These are phyloP conservation scores for Hypsibius dujardini DNA, from an alignment of 1,140 invertebrate species.

Conservation along the genomic window DNA sequence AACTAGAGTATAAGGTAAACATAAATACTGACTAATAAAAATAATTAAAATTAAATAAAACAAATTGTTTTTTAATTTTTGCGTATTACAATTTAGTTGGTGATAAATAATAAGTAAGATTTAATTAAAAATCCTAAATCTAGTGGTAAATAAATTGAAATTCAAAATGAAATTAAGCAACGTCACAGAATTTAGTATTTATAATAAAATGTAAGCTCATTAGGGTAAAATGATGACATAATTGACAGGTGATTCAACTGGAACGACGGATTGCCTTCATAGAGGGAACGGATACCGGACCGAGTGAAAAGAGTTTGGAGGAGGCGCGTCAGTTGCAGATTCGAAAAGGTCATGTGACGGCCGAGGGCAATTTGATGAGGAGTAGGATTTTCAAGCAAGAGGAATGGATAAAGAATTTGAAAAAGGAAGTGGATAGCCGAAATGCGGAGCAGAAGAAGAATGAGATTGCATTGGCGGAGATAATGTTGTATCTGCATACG, in stretches of 20 bases:
- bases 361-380: background rate
- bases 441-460: background rate
- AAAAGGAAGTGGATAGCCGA: background rate
- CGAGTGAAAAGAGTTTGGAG: background rate
- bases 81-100: no score
- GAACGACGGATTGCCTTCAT: constrained; percentile 3
- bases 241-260: background rate
- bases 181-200: no score
- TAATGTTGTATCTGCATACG: constrained; percentile 11
- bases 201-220: no score
- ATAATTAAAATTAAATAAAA: no score
- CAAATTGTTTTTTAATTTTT: no score
- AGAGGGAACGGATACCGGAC: constrained; percentile 7
- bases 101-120: no score
- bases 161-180: no score
- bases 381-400: background rate
- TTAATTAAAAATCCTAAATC: no score
- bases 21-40: no score
- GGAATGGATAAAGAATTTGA: background rate
- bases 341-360: background rate
- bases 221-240: no score
- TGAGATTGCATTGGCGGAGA: constrained; percentile 2
- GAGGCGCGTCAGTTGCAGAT: background rate
- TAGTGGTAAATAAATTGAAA: no score
- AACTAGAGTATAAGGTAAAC: background rate